phyloP scores from a whole-genome alignment of 2,888 invertebrate genomes.

The Colostygia pectinataria region DNA sequence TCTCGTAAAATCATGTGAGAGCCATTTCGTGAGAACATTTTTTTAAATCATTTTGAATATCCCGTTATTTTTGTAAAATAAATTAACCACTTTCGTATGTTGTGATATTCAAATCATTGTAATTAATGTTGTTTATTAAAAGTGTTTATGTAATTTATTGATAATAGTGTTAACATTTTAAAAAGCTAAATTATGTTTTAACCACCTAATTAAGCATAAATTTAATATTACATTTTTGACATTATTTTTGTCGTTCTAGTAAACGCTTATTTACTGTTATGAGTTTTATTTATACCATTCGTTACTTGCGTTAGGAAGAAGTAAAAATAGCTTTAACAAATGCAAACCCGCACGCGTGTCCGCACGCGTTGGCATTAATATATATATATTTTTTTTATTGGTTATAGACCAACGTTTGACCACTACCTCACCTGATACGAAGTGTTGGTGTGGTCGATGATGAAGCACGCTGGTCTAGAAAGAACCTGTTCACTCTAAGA shows the following conservation, averaged over 20 bases:
- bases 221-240: not conserved
- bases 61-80: slow-evolving; percentile 12
- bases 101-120: slow-evolving; percentile 10
- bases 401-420: no score
- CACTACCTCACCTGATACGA: no score
- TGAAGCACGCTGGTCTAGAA: no score
- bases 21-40: slow-evolving; percentile 22
- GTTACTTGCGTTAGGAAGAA: no score
- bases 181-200: not conserved
- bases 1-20: slow-evolving; percentile 46
- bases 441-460: no score
- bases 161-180: not conserved
- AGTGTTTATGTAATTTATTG: slow-evolving; percentile 7
- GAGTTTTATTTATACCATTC: slow-evolving; percentile 12
- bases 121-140: slow-evolving; percentile 12
- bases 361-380: no score
- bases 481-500: no score
- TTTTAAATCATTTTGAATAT: slow-evolving; percentile 16
- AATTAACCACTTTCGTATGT: not conserved
- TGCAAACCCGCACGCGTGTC: no score
- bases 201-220: not conserved
- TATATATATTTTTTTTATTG: no score
- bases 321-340: no score
- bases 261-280: slow-evolving; percentile 9
- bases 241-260: no score